phyloP scores from a whole-genome alignment of 37 sponge, comb jelly and placozoan species.

The Ephydatia muelleri region DNA sequence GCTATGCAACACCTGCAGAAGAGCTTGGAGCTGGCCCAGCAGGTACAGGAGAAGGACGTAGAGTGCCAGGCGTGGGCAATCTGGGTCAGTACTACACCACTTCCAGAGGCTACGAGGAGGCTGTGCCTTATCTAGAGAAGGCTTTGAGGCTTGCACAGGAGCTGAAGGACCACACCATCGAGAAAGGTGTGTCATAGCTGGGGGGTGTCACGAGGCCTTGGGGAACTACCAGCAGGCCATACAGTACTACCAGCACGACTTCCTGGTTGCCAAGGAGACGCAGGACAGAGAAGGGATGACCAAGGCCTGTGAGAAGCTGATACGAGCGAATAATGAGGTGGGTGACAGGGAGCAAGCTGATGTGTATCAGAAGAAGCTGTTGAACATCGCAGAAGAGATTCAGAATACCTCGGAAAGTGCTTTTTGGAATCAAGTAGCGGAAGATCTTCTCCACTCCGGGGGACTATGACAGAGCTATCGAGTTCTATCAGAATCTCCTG shows the following conservation, averaged over 20 bases:
- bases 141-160: conserved; percentile 70
- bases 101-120: conserved; percentile 52
- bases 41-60: conserved; percentile 49
- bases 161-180: conserved; percentile 58
- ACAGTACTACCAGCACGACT: conserved; percentile 81
- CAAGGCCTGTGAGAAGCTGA: conserved; percentile 77
- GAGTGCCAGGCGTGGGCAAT: conserved; percentile 82
- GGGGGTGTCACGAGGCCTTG: conserved; percentile 78
- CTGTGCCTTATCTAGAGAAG: conserved; percentile 49
- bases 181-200: conserved; percentile 86
- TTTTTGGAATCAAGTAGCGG: conserved; percentile 84
- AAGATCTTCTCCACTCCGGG: conserved; percentile 66
- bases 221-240: conserved; percentile 85
- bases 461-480: conserved; percentile 75
- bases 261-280: conserved; percentile 80
- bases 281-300: conserved; percentile 88
- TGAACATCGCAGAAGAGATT: conserved; percentile 71
- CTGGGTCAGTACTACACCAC: conserved; percentile 77
- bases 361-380: conserved; percentile 70
- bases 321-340: conserved; percentile 59
- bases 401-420: conserved; percentile 70
- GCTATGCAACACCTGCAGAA: conserved; percentile 65
- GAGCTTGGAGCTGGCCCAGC: conserved; percentile 74
- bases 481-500: conserved; percentile 80
- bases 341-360: conserved; percentile 87